These are phyloP conservation scores for Apoda limacodes DNA, from an alignment of 2,888 invertebrate genomes.

Conservation along the genomic window DNA sequence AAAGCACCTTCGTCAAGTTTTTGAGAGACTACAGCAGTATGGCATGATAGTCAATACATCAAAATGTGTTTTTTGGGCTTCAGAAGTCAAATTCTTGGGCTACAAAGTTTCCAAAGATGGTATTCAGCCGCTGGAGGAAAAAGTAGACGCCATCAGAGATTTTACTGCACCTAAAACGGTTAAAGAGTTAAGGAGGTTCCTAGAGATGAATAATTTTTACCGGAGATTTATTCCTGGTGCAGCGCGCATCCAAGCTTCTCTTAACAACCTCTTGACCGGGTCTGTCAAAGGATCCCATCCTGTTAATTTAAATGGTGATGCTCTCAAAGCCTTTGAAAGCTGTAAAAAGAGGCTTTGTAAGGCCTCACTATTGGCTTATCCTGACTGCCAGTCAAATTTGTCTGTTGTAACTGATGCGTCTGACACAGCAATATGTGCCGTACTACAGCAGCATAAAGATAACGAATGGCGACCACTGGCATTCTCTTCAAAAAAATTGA, in stretches of 20 bases:
- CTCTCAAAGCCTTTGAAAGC: constrained; percentile 22
- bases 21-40: constrained; percentile 11
- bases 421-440: constrained; percentile 9
- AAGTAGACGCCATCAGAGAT: constrained; percentile 7
- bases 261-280: constrained; percentile 2
- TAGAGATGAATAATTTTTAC: constrained; percentile 16
- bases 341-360: constrained; percentile 24
- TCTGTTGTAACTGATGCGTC: constrained; percentile 21
- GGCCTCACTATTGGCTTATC: constrained; percentile 30
- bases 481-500: constrained; percentile 19
- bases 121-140: constrained; percentile 10
- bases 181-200: too few relatives aligned
- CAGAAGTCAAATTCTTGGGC: constrained; percentile 22
- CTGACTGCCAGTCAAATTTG: constrained; percentile 13
- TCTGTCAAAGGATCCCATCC: constrained; percentile 3
- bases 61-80: constrained; percentile 23
- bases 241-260: constrained; percentile 9
- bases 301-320: constrained; percentile 16
- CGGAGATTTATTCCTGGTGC: constrained; percentile 12
- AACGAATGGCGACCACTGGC: constrained; percentile 17
- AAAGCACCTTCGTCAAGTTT: constrained; percentile 8
- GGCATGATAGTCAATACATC: constrained; percentile 24
- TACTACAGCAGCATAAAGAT: constrained; percentile 12
- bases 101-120: constrained; percentile 18
- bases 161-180: too few relatives aligned